phyloP scores from a whole-genome alignment of 2,113 vertebrate species.

The Marcusenius ussheri region DNA sequence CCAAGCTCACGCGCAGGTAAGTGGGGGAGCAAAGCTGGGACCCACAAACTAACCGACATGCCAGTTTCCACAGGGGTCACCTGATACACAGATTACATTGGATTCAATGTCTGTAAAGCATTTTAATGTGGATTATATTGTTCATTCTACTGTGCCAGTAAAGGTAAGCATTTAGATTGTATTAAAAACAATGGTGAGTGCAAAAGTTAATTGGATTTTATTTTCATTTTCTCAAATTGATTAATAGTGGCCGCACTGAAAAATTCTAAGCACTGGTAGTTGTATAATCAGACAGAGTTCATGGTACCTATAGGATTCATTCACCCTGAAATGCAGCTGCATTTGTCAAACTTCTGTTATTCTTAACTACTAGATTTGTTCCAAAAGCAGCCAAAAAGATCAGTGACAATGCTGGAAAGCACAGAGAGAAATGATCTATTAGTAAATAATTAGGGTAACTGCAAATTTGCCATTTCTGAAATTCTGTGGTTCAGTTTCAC shows the following conservation, averaged over 20 bases:
- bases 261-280: background rate
- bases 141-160: background rate
- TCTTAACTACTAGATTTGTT: background rate
- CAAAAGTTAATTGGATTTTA: background rate
- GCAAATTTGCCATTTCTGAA: background rate
- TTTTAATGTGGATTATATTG: background rate
- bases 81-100: background rate
- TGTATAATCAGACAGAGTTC: background rate
- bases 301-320: background rate
- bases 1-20: constrained; percentile 89
- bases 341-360: background rate
- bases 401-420: background rate
- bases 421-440: background rate
- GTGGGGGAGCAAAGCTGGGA: constrained; percentile 34
- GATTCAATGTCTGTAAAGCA: background rate
- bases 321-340: background rate
- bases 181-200: background rate
- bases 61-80: background rate
- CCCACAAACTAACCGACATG: background rate
- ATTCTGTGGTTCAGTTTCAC: background rate
- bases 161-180: background rate
- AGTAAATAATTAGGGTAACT: background rate
- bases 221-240: background rate
- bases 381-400: background rate
- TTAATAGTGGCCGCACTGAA: background rate